Conservation (phyloP, 2,888 invertebrate species). For the Caenorhabditis panamensis region DNA sequence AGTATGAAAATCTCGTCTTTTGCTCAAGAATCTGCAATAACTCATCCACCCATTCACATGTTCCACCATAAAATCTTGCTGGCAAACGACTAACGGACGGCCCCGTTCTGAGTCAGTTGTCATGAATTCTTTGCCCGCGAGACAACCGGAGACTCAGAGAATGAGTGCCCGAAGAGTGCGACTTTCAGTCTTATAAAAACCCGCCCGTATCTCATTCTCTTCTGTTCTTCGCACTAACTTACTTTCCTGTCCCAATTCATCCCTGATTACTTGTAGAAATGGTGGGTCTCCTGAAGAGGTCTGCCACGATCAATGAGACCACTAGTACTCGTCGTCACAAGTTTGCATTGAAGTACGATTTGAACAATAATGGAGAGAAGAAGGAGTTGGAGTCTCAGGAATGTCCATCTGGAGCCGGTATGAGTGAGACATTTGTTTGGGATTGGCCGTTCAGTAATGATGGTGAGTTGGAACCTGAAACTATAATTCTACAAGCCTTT, state of each 20-base stretch:
- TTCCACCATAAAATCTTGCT: conserved; percentile 29
- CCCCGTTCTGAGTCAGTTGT: conserved; percentile 32
- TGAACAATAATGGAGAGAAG: conserved; percentile 64
- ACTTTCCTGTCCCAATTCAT: no score
- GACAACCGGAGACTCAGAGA: conserved; percentile 19
- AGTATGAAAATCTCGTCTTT: conserved; percentile 2
- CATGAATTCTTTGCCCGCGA: conserved; percentile 32
- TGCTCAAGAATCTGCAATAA: conserved; percentile 3
- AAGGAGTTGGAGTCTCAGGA: conserved; percentile 43
- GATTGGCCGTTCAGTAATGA: conserved; percentile 79
- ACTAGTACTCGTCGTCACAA: conserved; percentile 58
- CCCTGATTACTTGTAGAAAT: conserved; percentile 38
- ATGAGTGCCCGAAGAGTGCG: conserved; percentile 20
- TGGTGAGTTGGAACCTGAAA: conserved; percentile 57
- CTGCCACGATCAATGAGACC: conserved; percentile 67
- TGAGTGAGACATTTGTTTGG: conserved; percentile 73
- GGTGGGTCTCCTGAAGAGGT: conserved; percentile 39
- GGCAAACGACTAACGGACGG: background rate
- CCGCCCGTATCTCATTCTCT: background rate
- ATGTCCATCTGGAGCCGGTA: conserved; percentile 36
- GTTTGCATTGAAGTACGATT: conserved; percentile 65
- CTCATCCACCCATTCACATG: conserved; percentile 14
- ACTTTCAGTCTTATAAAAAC: conserved; percentile 32
- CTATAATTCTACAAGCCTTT: conserved; percentile 2
- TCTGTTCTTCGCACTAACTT: no score